Evolutionary conservation across 2,888 invertebrate species (phyloP).

Genomic region (Isotomurus palustris): DNA sequence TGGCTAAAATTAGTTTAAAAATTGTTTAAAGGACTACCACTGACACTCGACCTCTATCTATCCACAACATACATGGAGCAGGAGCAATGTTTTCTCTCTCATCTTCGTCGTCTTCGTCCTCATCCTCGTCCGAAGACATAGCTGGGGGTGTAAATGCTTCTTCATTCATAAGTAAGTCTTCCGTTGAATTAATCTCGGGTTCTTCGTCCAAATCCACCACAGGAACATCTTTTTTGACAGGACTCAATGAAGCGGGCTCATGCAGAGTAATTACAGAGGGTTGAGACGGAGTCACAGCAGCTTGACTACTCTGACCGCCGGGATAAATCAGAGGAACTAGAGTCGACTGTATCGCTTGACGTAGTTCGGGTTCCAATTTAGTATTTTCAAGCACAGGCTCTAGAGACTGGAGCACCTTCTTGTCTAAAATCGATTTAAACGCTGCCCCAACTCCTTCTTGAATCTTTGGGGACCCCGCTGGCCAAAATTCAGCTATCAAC

Average conservation of each 20-base stretch:
- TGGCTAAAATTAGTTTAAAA: constrained; percentile 5
- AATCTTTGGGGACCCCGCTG: constrained; percentile 71
- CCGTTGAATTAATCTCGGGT: no score
- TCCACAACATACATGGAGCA: constrained; percentile 1
- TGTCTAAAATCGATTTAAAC: constrained; percentile 78
- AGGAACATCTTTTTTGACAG: no score
- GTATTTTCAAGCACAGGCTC: constrained; percentile 82
- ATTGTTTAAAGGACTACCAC: not conserved
- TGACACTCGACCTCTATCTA: not conserved
- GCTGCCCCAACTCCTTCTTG: constrained; percentile 76
- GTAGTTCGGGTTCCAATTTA: constrained; percentile 76
- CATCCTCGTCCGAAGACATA: constrained; percentile 84
- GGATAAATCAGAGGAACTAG: constrained; percentile 39
- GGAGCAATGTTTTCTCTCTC: constrained; percentile 59
- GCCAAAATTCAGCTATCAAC: constrained; percentile 83
- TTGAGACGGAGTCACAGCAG: no score
- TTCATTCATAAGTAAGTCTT: no score
- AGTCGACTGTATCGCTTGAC: constrained; percentile 78
- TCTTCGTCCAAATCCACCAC: no score
- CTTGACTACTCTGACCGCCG: constrained; percentile 19
- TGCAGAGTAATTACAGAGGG: no score
- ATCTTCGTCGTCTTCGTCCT: constrained; percentile 69
- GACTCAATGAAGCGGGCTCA: no score
- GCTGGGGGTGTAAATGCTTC: no score
- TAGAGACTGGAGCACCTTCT: constrained; percentile 81